Evolutionary conservation across 2,888 invertebrate genomes (phyloP).

Genomic region (Melanotus villosus): DNA sequence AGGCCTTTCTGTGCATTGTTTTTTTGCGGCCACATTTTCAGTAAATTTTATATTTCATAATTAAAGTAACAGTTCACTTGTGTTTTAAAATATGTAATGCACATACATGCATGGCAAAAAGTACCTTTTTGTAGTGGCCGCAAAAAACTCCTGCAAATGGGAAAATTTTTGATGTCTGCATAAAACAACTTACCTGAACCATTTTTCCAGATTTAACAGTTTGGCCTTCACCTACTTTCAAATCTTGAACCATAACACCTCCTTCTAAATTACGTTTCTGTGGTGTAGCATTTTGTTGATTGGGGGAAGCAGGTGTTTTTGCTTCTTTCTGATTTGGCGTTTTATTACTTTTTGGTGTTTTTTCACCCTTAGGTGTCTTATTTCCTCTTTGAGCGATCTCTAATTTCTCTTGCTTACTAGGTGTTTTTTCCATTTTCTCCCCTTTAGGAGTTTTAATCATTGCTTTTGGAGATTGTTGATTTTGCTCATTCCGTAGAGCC

Average conservation of each 20-base stretch:
- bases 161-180: too few relatives aligned
- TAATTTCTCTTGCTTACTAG: slow-evolving; percentile 57
- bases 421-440: slow-evolving; percentile 45
- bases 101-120: too few relatives aligned
- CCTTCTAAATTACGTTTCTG: slow-evolving; percentile 76
- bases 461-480: slow-evolving; percentile 50
- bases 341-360: slow-evolving; percentile 48
- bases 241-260: slow-evolving; percentile 87
- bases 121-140: too few relatives aligned
- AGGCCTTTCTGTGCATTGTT: too few relatives aligned
- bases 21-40: too few relatives aligned
- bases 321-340: slow-evolving; percentile 45
- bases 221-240: slow-evolving; percentile 84
- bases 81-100: too few relatives aligned
- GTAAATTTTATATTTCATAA: too few relatives aligned
- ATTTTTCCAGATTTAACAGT: slow-evolving; percentile 84
- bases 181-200: slow-evolving; percentile 69
- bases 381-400: slow-evolving; percentile 50
- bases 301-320: slow-evolving; percentile 40
- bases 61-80: too few relatives aligned
- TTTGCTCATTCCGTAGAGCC: slow-evolving; percentile 35
- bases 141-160: too few relatives aligned
- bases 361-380: slow-evolving; percentile 39
- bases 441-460: slow-evolving; percentile 42
- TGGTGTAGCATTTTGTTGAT: slow-evolving; percentile 52